A percentile compares a stretch with the other conserved stretches of the same genome.
Evolutionary conservation across 2,888 invertebrate species (phyloP).

Genomic region (Spialia ferax): DNA sequence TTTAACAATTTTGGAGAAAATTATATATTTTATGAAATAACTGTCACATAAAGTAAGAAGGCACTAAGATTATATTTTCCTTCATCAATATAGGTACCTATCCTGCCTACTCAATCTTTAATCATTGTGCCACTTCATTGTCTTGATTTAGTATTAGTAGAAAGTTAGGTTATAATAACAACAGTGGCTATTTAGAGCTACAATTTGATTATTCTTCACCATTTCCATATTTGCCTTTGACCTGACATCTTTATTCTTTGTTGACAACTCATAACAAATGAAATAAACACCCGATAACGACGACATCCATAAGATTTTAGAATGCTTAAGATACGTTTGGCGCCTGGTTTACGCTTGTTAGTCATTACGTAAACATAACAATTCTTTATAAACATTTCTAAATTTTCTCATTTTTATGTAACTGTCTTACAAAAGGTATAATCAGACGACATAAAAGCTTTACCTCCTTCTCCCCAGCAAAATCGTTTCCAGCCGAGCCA

Average conservation of each 20-base stretch:
- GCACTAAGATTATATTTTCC: slow-evolving; percentile 4
- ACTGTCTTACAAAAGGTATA: slow-evolving; percentile 52
- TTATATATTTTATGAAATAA: background rate
- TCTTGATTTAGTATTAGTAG: slow-evolving; percentile 18
- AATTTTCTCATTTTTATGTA: slow-evolving; percentile 55
- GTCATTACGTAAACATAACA: slow-evolving; percentile 83
- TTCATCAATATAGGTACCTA: too few relatives aligned
- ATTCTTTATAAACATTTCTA: slow-evolving; percentile 58
- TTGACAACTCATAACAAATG: slow-evolving; percentile 63
- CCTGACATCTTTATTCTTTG: slow-evolving; percentile 54
- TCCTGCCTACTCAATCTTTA: slow-evolving; percentile 27
- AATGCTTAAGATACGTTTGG: slow-evolving; percentile 55
- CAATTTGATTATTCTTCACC: background rate
- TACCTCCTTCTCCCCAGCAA: slow-evolving; percentile 84
- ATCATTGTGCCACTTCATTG: slow-evolving; percentile 31
- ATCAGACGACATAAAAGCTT: slow-evolving; percentile 56
- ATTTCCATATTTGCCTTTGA: slow-evolving; percentile 19
- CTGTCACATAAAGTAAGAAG: too few relatives aligned
- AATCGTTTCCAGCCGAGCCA: slow-evolving; percentile 77
- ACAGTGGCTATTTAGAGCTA: background rate
- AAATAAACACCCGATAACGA: slow-evolving; percentile 13
- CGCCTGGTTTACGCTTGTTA: slow-evolving; percentile 61
- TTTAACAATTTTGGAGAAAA: background rate
- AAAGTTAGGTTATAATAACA: slow-evolving; percentile 50
- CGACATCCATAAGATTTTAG: background rate